Evolutionary conservation across 2,888 invertebrate species (phyloP).

Genomic region (Eurytoma adleriae): DNA sequence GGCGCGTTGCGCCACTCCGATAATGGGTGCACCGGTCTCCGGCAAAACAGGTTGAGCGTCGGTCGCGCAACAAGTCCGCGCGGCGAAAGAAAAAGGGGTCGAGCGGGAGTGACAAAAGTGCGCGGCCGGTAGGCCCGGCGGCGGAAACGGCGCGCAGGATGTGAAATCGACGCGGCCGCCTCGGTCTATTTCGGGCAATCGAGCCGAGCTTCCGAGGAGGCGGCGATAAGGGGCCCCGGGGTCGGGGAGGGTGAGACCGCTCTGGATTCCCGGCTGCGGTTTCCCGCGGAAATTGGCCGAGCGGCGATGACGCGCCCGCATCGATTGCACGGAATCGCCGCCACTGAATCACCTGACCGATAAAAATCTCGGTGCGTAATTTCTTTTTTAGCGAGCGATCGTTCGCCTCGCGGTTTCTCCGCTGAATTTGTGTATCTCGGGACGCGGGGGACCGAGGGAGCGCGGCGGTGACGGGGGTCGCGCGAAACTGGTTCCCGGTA

Average conservation of each 20-base stretch:
- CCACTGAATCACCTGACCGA: slow-evolving; percentile 15
- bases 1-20: too few species aligned
- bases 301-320: slow-evolving; percentile 20
- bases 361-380: slow-evolving; percentile 7
- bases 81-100: not conserved
- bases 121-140: too few species aligned
- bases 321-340: not conserved
- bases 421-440: not conserved
- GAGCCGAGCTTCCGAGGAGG: slow-evolving; percentile 4
- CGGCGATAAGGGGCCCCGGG: not conserved
- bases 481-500: too few species aligned
- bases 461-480: too few species aligned
- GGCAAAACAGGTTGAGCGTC: too few species aligned
- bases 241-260: not conserved
- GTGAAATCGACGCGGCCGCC: not conserved
- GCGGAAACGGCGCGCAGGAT: slow-evolving; percentile 20
- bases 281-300: slow-evolving; percentile 35
- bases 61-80: not conserved
- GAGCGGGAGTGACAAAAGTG: not conserved
- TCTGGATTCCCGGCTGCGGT: slow-evolving; percentile 40
- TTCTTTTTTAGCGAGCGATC: not conserved
- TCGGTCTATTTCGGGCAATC: slow-evolving; percentile 34
- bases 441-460: too few species aligned
- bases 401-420: slow-evolving; percentile 5
- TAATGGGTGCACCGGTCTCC: too few species aligned